Base-by-base conservation (phyloP, 2,888 invertebrate species). In the Hirtodrosophila confusa region DNA sequence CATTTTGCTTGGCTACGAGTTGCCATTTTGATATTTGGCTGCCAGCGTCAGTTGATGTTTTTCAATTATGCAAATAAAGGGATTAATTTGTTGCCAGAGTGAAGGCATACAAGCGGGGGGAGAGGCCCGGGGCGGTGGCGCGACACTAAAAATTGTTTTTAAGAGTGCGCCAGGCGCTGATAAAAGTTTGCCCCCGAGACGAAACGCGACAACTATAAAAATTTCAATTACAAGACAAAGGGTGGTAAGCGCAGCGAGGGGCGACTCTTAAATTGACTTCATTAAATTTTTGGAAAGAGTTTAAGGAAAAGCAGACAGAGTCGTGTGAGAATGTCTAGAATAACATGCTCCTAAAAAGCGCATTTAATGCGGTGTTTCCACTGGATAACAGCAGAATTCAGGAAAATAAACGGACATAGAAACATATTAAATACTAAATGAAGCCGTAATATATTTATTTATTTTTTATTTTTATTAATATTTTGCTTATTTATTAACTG, bases 61-160 rank as follows among this genome's bases (percentile, higher is more conserved):
- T 89, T 85, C 88, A 89, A 85, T 89, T 89, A 89, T 89, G 89
- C 89, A 89, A 89, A 89, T 89, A 82, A 83, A 80, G 85, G 88
- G 83, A 86, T 89, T 85, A 89, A 87, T 78, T 84, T 84, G 80
- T 77, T 78, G 80, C 78, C 69, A 56, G 65, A 60, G 56, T 69
- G 55, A 60, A 31, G 31, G 31, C 31, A 31, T 31, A 31, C 4
- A 31, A 31, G 2, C 9, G 31, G n/a, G 10, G 3, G n/a, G 5
- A 10, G 44, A n/a, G 39, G 11, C n/a, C 23, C 40, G 45, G 47
- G 24, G 40, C 33, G 2, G 24, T 27, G n/a, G 11, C 36, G 41
- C 24, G 31, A 51, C 49, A 62, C 62, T 74, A 70, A 62, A 78
- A 83, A 86, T 83, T 80, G 83, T 86, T 83, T 82, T 83, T 75